A percentile compares a stretch with the other conserved stretches of the same genome.
Evolutionary conservation across 92 coral and sea anemone species (phyloP).

Genomic region (Actinernus sp.): DNA sequence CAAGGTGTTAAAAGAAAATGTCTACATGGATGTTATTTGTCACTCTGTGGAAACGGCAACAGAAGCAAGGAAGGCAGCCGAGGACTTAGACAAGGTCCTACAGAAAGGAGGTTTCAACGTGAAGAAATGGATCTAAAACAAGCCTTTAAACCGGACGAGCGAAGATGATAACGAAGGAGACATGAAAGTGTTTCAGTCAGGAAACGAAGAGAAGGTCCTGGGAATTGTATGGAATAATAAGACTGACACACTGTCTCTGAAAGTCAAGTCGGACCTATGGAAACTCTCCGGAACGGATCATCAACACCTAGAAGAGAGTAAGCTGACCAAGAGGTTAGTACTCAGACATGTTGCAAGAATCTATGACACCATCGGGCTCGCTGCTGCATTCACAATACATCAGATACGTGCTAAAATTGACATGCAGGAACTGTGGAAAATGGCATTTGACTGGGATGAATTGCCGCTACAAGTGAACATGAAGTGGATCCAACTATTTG

Average conservation of each 20-base stretch:
- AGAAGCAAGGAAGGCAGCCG: conserved; percentile 37
- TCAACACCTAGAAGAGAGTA: too few species aligned
- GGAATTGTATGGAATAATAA: not conserved
- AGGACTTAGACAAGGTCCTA: conserved; percentile 49
- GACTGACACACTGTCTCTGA: conserved; percentile 12
- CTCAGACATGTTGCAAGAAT: too few species aligned
- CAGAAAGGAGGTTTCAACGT: conserved; percentile 70
- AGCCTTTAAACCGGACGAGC: too few species aligned
- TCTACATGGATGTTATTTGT: conserved; percentile 72
- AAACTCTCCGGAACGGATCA: too few species aligned
- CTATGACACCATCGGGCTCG: too few species aligned
- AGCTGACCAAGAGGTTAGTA: conserved; percentile 22
- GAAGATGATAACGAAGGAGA: conserved; percentile 58
- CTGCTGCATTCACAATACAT: too few species aligned
- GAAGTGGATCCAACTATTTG: conserved; percentile 35
- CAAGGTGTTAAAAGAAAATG: conserved; percentile 47
- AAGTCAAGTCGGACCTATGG: conserved; percentile 12
- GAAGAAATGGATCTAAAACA: too few species aligned
- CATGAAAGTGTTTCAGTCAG: conserved; percentile 27
- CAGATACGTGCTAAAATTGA: too few species aligned
- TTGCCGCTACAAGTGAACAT: too few species aligned
- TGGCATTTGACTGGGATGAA: conserved; percentile 44
- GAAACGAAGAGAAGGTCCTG: too few species aligned
- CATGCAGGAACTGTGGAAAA: too few species aligned
- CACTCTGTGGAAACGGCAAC: conserved; percentile 41